Conservation (phyloP, 2,797 vertebrate genomes). For the Mus spretus region DNA sequence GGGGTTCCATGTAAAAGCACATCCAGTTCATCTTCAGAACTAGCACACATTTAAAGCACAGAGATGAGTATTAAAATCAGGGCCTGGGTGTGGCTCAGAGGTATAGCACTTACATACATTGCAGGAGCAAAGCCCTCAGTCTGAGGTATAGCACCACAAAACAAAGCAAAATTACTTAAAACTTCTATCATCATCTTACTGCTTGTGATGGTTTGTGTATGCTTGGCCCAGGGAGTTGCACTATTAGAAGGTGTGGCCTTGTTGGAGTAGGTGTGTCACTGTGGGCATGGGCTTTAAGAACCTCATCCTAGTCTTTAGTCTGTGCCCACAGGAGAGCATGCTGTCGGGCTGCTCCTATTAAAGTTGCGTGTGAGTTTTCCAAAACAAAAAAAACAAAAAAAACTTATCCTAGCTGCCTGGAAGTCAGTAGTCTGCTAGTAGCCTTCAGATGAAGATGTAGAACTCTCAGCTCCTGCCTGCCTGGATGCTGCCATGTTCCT, state of each 20-base stretch:
- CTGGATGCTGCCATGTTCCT: not conserved
- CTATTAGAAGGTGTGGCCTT: not conserved
- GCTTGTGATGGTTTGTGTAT: not conserved
- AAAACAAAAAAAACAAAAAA: no score
- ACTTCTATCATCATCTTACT: slow-evolving; percentile 14
- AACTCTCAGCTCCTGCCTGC: not conserved
- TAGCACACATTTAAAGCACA: not conserved
- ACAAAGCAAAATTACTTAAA: slow-evolving; percentile 9
- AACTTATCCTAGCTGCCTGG: not conserved
- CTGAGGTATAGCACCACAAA: not conserved
- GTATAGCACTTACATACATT: not conserved
- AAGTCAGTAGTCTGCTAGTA: not conserved
- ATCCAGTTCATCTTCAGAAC: slow-evolving; percentile 98
- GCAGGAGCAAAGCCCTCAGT: not conserved
- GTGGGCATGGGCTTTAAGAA: not conserved
- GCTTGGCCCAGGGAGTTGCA: not conserved
- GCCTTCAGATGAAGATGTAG: not conserved
- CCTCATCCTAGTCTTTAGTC: not conserved
- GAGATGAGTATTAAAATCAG: not conserved
- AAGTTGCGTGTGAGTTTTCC: no score
- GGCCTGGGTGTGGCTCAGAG: not conserved
- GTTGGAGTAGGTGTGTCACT: no score
- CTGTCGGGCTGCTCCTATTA: no score
- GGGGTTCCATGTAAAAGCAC: slow-evolving; percentile 96
- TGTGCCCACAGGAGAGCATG: no score